Evolutionary conservation across 2,888 invertebrate genomes (phyloP), one percentile per base, ranked within the genome.

Genomic region (Amorpha juglandis): DNA sequence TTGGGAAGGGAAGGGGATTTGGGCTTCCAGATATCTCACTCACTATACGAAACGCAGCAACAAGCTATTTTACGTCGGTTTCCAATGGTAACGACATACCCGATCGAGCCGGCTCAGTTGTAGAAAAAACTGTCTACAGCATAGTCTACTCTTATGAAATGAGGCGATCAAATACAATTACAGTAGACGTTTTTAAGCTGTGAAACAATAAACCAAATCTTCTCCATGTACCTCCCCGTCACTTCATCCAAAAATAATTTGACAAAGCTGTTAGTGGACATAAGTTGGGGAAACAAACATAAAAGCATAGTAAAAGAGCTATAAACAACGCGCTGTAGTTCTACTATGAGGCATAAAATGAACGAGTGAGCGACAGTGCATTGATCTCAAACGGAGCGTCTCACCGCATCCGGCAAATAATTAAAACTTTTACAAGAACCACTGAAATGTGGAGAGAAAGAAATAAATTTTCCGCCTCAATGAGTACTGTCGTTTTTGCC

Each of bases 371-470:
- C 77, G 72, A 77, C 80, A 78, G 80, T 74, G 77, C 83, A 84
- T 87, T 86, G 84, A 85, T 87, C 84, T 81, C 76, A 79, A 84
- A 78, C 78, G 77, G 71, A 81, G 78, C 81, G 80, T 77, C 77
- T 81, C 71, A 78, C 76, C 80, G 82, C 86, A 89, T 90, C 90
- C 88, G 89, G 85, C 84, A 83, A 90, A 90, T 90, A 91, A 91
- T 91, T 91, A 91, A 90, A 91, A 90, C 82, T 89, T 89, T 84
- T 83, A 84, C 85, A 87, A 88, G 85, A 90, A 80, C 79, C 85
- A 87, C 77, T 83, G 86, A 88, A 87, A 88, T 87, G 84, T 86
- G 80, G 79, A 38, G 80, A 82, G 82, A 89, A 84, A 85, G 86
- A 89, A 88, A 90, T 88, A 89, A 88, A 89, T 91, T 89, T 89